Evolutionary conservation across 2,113 vertebrate genomes (phyloP), one percentile per base, ranked within the genome.

Genomic region (Formicarius rufipectus): DNA sequence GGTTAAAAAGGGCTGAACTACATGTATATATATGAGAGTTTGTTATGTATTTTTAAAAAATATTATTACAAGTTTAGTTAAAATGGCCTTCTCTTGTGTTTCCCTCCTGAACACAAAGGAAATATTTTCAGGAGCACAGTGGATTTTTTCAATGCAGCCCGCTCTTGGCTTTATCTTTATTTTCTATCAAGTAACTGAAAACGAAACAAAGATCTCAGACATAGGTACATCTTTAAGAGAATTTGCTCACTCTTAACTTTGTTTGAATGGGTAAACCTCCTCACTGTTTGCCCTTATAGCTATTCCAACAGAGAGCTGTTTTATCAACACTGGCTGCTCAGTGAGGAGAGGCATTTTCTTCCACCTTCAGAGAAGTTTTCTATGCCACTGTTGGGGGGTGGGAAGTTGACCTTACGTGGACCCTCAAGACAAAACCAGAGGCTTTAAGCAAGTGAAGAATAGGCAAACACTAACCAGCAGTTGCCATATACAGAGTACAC

Each of bases 401-500:
- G 97, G 98, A 95, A 96, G 93, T 14, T 97, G 97, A 97, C 97
- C 97, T 97, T 84, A 90, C 0, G 58, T 80, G 87, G 95, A 97
- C 95, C 96, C 93, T 97, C 72, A 88, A 96, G 97, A 97, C 96
- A 97, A 97, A 98, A 97, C 95, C 77, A 79, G 85, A 87, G 87
- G 91, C 94, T 96, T 95, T 87, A 94, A 95, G 87, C 86, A 86
- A 95, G 95, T 59, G 91, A 87, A 95, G 96, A 95, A 76, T 94
- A 95, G 96, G 95, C 97, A 97, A 97, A 97, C 97, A 97, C 52
- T 82, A 89, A 63, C 90, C 92, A 73, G 87, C 90, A 95, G 97
- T 97, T 96, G 97, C 97, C 96, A 96, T 95, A 97, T 96, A 37
- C 92, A 97, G 97, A 98, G 93, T 86, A 91, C 96, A 96, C 80